phyloP scores from a whole-genome alignment of 2,797 vertebrate genomes.

The Bovichtus diacanthus region DNA sequence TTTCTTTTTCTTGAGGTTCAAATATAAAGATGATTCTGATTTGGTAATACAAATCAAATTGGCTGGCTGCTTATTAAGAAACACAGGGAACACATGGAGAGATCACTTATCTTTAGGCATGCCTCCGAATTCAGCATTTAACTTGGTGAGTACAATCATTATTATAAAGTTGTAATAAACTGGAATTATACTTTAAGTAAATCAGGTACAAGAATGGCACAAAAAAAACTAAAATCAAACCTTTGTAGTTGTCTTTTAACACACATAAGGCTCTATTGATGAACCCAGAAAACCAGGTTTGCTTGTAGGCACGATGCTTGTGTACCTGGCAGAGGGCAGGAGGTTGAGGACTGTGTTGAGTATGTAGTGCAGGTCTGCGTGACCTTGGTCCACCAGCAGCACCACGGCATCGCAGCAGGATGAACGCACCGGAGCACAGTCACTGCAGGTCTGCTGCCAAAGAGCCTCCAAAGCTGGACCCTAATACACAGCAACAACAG shows the following conservation, averaged over 20 bases:
- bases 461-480: constrained; percentile 90
- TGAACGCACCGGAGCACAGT: constrained; percentile 85
- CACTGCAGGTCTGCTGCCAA: constrained; percentile 94
- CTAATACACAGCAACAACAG: constrained; percentile 73
- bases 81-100: not conserved
- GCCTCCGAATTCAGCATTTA: not conserved
- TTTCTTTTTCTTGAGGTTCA: not conserved
- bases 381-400: constrained; percentile 92
- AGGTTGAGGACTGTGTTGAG: constrained; percentile 92
- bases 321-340: constrained; percentile 93
- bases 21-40: not conserved
- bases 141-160: not conserved
- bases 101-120: not conserved
- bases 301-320: no score
- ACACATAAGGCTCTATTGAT: not conserved
- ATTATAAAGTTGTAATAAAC: no score
- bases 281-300: no score
- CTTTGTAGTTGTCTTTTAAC: no score
- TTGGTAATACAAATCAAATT: not conserved
- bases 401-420: constrained; percentile 92
- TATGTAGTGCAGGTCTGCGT: constrained; percentile 88
- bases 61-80: not conserved
- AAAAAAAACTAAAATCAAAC: no score
- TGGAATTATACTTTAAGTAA: no score
- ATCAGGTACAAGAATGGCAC: no score